Base-by-base conservation (phyloP, 2,113 vertebrate genomes). In the Hepsetus odoe region DNA sequence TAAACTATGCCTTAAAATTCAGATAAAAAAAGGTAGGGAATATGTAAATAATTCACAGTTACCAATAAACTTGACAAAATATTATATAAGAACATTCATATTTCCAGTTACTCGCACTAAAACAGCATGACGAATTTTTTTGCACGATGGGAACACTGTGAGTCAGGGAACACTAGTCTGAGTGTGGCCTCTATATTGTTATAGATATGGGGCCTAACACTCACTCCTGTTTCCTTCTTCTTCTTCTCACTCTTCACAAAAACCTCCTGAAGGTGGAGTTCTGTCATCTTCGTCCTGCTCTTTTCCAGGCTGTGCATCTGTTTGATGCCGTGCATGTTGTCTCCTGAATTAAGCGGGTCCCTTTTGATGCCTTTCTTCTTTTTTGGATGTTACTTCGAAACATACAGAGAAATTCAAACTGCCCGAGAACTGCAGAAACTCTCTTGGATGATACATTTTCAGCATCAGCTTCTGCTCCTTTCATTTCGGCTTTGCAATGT, bases 401-500 rank as follows among this genome's bases (percentile, higher is more conserved):
- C 18, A 18, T 35, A 8, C n/a, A 9, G 32, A 35, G n/a, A n/a
- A n/a, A n/a, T n/a, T n/a, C n/a, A n/a, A n/a, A n/a, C n/a, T n/a
- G n/a, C n/a, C 20, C 10, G 30, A 10, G 32, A 64, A 64, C 28
- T 18, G 8, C 24, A 2, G 61, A 38, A 20, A 9, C 33, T 64
- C 61, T n/a, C 10, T 20, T 38, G 33, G 18, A 65, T 3, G 28
- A 14, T 13, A 18, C 14, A 8, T 33, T 9, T 18, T 28, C 24
- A 32, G 59, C 33, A 65, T 38, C 72, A 61, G 13, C 3, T 49
- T 62, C 40, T 40, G 4, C 13, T 1, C 0, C 1, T 13, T 49
- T 69, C 38, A 46, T 65, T 26, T 81, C 80, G 77, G 24, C 70
- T 6, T 35, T 44, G 2, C 13, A 8, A n/a, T 64, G 14, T 9